Evolutionary conservation across 2,113 vertebrate genomes (phyloP).

Genomic region (Zosterops japonicus): DNA sequence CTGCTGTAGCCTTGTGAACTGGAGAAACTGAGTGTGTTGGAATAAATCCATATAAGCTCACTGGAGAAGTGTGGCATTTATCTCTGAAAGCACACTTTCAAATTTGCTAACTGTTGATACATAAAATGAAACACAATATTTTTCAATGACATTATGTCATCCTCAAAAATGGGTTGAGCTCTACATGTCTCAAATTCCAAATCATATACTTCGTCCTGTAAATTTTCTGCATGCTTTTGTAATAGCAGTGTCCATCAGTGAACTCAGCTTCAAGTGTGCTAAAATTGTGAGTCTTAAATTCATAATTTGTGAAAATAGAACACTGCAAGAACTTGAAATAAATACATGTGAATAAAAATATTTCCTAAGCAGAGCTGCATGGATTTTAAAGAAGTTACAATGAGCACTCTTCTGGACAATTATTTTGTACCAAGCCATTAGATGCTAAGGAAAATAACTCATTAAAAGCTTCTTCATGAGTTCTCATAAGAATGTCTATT

Average conservation of each 20-base stretch:
- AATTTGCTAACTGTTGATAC: slow-evolving; percentile 35
- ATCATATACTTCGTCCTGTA: background rate
- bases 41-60: background rate
- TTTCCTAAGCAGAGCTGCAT: background rate
- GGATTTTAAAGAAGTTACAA: background rate
- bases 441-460: background rate
- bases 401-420: background rate
- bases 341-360: background rate
- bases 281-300: background rate
- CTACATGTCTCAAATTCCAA: slow-evolving; percentile 40
- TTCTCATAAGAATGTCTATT: slow-evolving; percentile 13
- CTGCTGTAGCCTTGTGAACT: slow-evolving; percentile 6
- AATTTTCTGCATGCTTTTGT: background rate
- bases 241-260: background rate
- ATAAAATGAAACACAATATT: background rate
- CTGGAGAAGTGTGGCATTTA: slow-evolving; percentile 33
- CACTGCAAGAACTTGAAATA: background rate
- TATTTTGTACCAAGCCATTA: background rate
- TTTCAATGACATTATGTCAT: background rate
- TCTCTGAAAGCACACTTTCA: slow-evolving; percentile 28
- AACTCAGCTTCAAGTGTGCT: background rate
- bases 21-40: background rate
- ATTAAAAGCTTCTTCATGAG: background rate
- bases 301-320: background rate
- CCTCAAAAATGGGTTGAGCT: background rate